Percentiles rank a stretch among this genome's conserved stretches.
phyloP scores from a whole-genome alignment of 2,888 invertebrate genomes.

The Stramonita haemastoma region DNA sequence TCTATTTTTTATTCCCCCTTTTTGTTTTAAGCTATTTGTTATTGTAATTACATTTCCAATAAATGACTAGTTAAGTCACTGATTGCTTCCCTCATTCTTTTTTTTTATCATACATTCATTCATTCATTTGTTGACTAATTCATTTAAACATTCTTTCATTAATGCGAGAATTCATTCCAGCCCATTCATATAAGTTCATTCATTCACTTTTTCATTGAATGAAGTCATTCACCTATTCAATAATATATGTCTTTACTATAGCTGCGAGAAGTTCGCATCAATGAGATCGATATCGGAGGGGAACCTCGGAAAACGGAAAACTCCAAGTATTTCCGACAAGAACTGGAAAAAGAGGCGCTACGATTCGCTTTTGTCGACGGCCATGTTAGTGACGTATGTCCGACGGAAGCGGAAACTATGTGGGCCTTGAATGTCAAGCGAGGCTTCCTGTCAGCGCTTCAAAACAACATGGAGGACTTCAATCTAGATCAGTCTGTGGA shows the following conservation, averaged over 20 bases:
- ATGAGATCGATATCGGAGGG: slow-evolving; percentile 67
- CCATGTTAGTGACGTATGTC: slow-evolving; percentile 87
- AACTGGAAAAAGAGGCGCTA: slow-evolving; percentile 85
- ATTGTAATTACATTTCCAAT: too few species aligned
- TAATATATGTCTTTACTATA: slow-evolving; percentile 49
- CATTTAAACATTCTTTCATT: not conserved
- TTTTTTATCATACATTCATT: not conserved
- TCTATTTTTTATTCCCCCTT: too few species aligned
- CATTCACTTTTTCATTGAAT: not conserved
- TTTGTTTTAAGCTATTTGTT: too few species aligned
- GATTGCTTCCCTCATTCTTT: not conserved
- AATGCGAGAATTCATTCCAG: too few species aligned
- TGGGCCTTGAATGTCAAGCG: slow-evolving; percentile 93
- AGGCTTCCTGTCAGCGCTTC: slow-evolving; percentile 90
- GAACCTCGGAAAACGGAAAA: slow-evolving; percentile 37
- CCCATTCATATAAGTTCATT: not conserved
- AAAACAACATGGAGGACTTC: slow-evolving; percentile 92
- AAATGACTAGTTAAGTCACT: too few species aligned
- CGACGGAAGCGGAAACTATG: slow-evolving; percentile 87
- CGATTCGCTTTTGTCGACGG: slow-evolving; percentile 89
- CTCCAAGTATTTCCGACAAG: slow-evolving; percentile 72
- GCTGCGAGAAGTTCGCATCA: slow-evolving; percentile 72
- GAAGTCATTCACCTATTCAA: not conserved
- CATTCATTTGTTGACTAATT: not conserved
- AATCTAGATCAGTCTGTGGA: slow-evolving; percentile 80